Conservation (phyloP, 2,888 invertebrate species). For the Ceraclea dissimilis region DNA sequence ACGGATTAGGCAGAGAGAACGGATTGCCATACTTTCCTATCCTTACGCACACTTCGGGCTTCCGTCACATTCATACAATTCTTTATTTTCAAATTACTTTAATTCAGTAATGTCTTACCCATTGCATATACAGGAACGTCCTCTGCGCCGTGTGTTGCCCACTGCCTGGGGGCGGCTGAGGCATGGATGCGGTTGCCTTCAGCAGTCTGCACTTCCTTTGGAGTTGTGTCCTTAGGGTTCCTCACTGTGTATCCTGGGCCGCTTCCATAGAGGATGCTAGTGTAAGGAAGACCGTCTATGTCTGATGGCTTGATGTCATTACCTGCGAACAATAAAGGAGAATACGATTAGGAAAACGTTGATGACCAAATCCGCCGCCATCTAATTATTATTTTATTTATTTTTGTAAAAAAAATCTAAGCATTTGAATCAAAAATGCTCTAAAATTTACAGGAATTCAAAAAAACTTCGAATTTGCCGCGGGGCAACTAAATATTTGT, state of each 20-base stretch:
- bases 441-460: no score
- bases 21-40: no score
- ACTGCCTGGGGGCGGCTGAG: conserved; percentile 66
- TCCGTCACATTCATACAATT: no score
- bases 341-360: no score
- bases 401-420: background rate
- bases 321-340: conserved; percentile 41
- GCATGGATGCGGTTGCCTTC: conserved; percentile 57
- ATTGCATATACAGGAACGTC: conserved; percentile 77
- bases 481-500: no score
- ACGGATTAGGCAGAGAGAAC: no score
- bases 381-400: background rate
- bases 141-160: conserved; percentile 77
- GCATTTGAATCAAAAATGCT: no score
- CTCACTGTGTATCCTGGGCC: conserved; percentile 70
- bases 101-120: conserved; percentile 38
- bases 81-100: no score
- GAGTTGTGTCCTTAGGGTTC: conserved; percentile 44
- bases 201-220: conserved; percentile 30
- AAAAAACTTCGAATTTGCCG: no score
- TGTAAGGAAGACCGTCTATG: conserved; percentile 66
- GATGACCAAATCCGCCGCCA: background rate
- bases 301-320: conserved; percentile 68
- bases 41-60: no score
- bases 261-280: conserved; percentile 68